Percentiles rank a stretch among this genome's conserved stretches.
Conservation (phyloP, 2,797 vertebrate species). For the Adelosebastes latens region DNA sequence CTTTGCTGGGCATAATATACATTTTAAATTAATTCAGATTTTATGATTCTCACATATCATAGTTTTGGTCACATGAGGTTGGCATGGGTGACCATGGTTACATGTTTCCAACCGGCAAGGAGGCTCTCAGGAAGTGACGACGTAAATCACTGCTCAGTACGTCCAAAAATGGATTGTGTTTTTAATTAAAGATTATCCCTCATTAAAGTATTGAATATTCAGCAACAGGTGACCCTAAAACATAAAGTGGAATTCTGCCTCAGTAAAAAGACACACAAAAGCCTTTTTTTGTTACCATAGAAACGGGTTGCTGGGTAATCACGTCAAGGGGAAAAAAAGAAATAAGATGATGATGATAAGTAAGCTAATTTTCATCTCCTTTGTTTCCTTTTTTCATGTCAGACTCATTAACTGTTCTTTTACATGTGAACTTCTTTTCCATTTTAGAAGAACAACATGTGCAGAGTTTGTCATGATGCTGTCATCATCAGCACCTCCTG, state of each 20-base stretch:
- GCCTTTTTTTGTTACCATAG: constrained; percentile 36
- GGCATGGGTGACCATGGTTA: no score
- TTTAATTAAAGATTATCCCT: not conserved
- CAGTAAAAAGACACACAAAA: not conserved
- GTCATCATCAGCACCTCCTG: not conserved
- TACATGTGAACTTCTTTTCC: not conserved
- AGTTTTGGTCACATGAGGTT: no score
- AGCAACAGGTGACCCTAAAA: not conserved
- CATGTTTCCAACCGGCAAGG: no score
- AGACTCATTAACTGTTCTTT: not conserved
- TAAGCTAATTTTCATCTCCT: not conserved
- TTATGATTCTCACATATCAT: no score
- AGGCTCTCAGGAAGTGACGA: no score
- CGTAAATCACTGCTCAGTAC: no score
- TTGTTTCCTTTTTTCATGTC: not conserved
- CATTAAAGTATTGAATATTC: not conserved
- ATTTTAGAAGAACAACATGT: not conserved
- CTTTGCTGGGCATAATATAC: no score
- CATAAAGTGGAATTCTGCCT: not conserved
- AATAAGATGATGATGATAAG: not conserved
- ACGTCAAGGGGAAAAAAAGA: not conserved
- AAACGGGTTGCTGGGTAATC: constrained; percentile 8
- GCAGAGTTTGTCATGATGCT: not conserved
- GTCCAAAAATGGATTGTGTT: not conserved
- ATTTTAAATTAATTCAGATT: no score